phyloP scores from a whole-genome alignment of 2,113 vertebrate genomes.

The Leptodactylus fuscus region DNA sequence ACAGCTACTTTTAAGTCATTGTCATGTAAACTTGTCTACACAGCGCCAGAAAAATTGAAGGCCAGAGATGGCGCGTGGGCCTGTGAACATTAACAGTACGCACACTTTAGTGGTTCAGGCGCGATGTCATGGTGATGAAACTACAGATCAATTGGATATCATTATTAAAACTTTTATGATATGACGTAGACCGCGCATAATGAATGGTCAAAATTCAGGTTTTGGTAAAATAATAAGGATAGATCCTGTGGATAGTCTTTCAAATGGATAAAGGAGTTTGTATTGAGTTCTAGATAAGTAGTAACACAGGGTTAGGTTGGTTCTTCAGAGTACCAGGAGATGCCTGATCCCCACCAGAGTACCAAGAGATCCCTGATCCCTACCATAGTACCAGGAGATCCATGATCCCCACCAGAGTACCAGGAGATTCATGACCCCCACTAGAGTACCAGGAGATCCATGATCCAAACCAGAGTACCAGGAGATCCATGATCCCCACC shows the following conservation, averaged over 20 bases:
- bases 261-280: neutral
- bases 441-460: no score
- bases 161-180: neutral
- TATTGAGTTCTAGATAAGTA: neutral
- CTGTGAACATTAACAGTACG: neutral
- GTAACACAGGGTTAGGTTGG: no score
- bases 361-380: no score
- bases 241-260: neutral
- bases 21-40: conserved; percentile 23
- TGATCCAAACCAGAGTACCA: no score
- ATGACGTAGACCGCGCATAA: neutral
- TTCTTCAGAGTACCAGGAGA: no score
- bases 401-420: no score
- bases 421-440: no score
- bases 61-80: neutral
- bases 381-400: no score
- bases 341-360: no score
- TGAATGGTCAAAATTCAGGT: neutral
- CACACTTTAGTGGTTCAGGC: neutral
- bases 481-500: no score
- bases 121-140: neutral
- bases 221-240: neutral
- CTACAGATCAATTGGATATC: neutral
- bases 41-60: neutral
- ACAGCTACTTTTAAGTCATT: conserved; percentile 20